These are phyloP conservation scores for Lydus trimaculatus DNA, from an alignment of 2,888 invertebrate species.

Conservation along the genomic window DNA sequence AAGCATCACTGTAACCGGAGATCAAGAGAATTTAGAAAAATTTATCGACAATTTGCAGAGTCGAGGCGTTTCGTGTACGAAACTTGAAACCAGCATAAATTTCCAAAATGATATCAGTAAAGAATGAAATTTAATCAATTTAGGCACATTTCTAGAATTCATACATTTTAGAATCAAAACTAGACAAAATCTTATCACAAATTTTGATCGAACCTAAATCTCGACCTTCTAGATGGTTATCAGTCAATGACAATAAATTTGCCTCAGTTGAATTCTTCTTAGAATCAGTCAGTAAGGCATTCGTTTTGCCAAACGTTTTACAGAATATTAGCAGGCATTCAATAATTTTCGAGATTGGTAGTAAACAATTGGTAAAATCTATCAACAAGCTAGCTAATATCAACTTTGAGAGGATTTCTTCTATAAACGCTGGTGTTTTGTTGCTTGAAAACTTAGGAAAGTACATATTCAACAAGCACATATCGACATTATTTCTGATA, in stretches of 20 bases:
- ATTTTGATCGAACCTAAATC: slow-evolving; percentile 56
- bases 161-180: slow-evolving; percentile 3
- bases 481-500: too few species aligned
- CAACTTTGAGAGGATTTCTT: background rate
- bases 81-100: too few species aligned
- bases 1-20: too few species aligned
- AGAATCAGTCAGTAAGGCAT: slow-evolving; percentile 62
- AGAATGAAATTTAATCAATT: background rate
- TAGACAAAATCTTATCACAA: slow-evolving; percentile 23
- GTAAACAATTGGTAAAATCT: background rate
- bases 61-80: too few species aligned
- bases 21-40: too few species aligned
- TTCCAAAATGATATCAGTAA: too few species aligned
- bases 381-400: background rate
- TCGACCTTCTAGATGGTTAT: background rate
- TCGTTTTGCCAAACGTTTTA: background rate
- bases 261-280: slow-evolving; percentile 89
- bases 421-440: background rate
- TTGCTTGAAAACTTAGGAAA: slow-evolving; percentile 15
- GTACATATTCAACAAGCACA: too few species aligned
- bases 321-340: slow-evolving; percentile 42
- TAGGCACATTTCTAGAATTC: too few species aligned
- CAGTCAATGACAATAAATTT: slow-evolving; percentile 51
- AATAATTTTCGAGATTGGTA: slow-evolving; percentile 16
- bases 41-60: too few species aligned